Evolutionary conservation across 1,140 invertebrate genomes (phyloP), one percentile per base, ranked within the genome.

Genomic region (Zaprionus ghesquierei): DNA sequence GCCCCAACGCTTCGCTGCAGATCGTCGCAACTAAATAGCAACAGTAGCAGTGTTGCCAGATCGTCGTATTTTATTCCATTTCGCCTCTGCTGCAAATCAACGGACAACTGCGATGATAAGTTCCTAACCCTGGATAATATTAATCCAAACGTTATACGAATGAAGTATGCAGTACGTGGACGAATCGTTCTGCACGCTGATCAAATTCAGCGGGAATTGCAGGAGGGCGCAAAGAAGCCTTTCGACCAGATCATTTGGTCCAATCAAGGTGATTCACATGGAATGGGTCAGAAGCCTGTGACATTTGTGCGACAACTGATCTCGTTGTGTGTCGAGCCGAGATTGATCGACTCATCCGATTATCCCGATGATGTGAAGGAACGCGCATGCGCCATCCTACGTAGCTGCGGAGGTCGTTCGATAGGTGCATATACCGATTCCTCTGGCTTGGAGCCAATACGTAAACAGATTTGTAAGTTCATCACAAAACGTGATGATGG

Each of bases 241-340:
- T 99, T 99, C 93, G 95, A 95, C 55, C 95, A 96, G 93, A 98
- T 99, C n/a, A 98, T 99, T 80, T 97, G 97, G 90, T 98, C 98
- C 1, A 99, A 99, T 92, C 98, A 99, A 90, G 99, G 99, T 38
- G 99, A 99, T 93, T 98, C 98, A 74, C 99, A 99, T 94, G 99
- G 98, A 3, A 99, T 98, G 96, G 98, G 98, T 20, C 99, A 99
- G 92, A 93, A 93, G 51, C 98, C 98, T 18, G 95, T 99, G 35
- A 99, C 98, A 5, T 96, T 95, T 86, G 93, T 95, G 70, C 93
- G 95, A 69, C 95, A 97, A 94, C 95, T 98, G 15, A 74, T 99
- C 63, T 95, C 97, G 0, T 91, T 98, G 35, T 95, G 97, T 20
- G 92, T 96, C 0, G 95, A 95, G 66, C 98, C 98, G 0, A 93